Conservation (phyloP, 1,140 invertebrate species). For the Trichonephila clavipes region DNA sequence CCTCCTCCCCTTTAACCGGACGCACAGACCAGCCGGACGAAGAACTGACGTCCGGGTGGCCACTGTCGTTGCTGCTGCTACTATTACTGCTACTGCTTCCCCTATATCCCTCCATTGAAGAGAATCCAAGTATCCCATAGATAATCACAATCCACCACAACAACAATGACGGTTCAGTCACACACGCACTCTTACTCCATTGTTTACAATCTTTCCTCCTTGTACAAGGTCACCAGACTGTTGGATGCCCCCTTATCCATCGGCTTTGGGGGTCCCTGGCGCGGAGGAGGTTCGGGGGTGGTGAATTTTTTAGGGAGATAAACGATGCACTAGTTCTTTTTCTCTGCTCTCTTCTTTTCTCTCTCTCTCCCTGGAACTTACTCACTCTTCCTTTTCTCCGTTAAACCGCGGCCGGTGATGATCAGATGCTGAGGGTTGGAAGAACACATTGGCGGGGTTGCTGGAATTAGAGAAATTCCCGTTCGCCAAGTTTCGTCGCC, state of each 20-base stretch:
- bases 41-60: conserved; percentile 30
- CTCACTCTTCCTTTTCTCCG: neutral
- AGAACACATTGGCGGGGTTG: conserved; percentile 29
- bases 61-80: conserved; percentile 9
- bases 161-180: no score
- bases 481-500: neutral
- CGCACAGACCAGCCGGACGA: conserved; percentile 39
- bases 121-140: conserved; percentile 59
- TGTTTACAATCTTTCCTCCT: conserved; percentile 58
- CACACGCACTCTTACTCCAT: conserved; percentile 48
- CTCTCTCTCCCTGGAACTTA: neutral
- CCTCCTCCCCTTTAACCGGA: conserved; percentile 20
- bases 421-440: conserved; percentile 8
- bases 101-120: conserved; percentile 47
- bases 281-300: neutral
- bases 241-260: conserved; percentile 25
- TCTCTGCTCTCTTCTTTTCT: neutral
- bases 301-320: neutral
- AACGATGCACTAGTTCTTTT: neutral
- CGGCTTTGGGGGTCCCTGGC: neutral
- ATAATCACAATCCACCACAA: conserved; percentile 4
- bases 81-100: conserved; percentile 43
- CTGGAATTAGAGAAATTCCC: neutral
- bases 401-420: neutral
- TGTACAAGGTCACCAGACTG: conserved; percentile 52